phyloP scores from a whole-genome alignment of 2,797 vertebrate genomes.

The Octomys mimax region DNA sequence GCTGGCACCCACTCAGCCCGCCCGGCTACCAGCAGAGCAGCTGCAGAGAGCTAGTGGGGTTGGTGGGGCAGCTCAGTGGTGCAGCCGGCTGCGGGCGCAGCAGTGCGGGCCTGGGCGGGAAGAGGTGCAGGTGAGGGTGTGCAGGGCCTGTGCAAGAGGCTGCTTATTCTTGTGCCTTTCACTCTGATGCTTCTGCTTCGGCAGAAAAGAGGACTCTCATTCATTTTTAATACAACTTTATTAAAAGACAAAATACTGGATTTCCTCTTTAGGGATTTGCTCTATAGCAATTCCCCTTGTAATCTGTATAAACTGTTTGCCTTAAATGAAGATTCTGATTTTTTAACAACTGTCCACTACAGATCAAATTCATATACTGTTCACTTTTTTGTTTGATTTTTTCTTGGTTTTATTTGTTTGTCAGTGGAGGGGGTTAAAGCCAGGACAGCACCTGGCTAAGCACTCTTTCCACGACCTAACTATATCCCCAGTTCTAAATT shows the following conservation, averaged over 20 bases:
- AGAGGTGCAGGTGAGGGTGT: not conserved
- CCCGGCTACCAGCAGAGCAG: not conserved
- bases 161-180: not conserved
- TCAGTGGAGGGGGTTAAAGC: not conserved
- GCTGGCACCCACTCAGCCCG: not conserved
- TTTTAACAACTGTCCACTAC: constrained; percentile 33
- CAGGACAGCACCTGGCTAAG: not conserved
- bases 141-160: not conserved
- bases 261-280: constrained; percentile 39
- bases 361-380: constrained; percentile 41
- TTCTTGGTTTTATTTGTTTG: not conserved
- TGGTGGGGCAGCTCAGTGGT: not conserved
- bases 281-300: constrained; percentile 17
- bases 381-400: too few relatives aligned
- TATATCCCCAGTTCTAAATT: not conserved
- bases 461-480: not conserved
- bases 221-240: constrained; percentile 49
- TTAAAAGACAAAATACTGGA: constrained; percentile 4
- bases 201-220: not conserved
- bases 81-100: not conserved
- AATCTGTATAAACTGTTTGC: not conserved
- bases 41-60: not conserved
- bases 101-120: not conserved
- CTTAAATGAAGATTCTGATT: constrained; percentile 45
- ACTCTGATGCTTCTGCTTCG: not conserved